phyloP scores from a whole-genome alignment of 2,888 invertebrate genomes.

The Sicus ferrugineus region DNA sequence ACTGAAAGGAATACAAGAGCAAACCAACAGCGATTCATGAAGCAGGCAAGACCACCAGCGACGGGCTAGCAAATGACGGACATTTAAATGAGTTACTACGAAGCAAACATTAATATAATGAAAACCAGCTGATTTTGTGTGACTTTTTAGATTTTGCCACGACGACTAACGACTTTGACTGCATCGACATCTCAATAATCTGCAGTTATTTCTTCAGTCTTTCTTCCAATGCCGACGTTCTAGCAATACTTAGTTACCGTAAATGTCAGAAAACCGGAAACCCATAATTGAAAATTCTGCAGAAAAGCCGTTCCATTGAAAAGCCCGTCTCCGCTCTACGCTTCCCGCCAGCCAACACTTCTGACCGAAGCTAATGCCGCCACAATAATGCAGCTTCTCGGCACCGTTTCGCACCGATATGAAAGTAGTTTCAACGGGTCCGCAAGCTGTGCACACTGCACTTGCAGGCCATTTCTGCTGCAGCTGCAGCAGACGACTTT shows the following conservation, averaged over 20 bases:
- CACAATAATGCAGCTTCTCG: background rate
- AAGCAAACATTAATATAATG: too few species aligned
- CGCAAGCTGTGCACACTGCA: slow-evolving; percentile 11
- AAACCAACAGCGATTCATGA: background rate
- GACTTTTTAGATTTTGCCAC: too few species aligned
- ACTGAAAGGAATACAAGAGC: slow-evolving; percentile 44
- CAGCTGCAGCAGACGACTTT: slow-evolving; percentile 21
- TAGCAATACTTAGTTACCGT: too few species aligned
- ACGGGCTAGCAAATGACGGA: background rate
- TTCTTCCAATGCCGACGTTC: too few species aligned
- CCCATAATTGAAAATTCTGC: too few species aligned
- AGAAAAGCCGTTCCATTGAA: background rate
- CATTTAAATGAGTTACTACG: background rate
- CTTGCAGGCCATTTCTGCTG: background rate
- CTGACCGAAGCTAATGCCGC: background rate
- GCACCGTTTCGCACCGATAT: slow-evolving; percentile 1
- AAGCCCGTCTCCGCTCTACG: background rate
- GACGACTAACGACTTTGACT: too few species aligned
- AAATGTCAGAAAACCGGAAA: too few species aligned
- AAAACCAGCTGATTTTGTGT: too few species aligned
- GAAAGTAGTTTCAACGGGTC: slow-evolving; percentile 27
- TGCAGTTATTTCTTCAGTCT: too few species aligned
- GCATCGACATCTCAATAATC: too few species aligned
- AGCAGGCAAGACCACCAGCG: slow-evolving; percentile 22
- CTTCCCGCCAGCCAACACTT: too few species aligned